Conservation (phyloP, 2,113 vertebrate species). For the Cisticola juncidis region DNA sequence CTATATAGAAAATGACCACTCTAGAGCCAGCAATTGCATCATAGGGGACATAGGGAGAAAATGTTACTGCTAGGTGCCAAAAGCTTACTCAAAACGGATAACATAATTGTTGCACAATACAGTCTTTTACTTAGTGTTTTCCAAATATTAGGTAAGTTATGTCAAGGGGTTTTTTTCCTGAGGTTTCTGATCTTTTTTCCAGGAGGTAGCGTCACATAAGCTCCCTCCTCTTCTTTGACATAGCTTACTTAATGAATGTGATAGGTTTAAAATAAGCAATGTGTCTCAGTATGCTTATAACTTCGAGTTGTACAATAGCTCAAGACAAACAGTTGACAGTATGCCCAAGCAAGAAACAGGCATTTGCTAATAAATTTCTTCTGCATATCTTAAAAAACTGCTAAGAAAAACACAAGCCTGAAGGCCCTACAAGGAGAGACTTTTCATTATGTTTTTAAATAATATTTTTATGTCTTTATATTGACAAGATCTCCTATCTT, state of each 20-base stretch:
- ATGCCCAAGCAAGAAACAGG: neutral
- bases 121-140: neutral
- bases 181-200: neutral
- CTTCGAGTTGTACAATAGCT: neutral
- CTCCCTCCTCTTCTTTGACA: neutral
- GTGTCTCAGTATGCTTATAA: neutral
- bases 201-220: neutral
- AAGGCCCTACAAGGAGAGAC: fast-evolving
- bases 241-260: neutral
- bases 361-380: neutral
- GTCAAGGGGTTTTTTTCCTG: neutral
- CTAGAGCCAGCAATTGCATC: neutral
- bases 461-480: neutral
- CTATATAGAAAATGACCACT: neutral
- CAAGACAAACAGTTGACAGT: neutral
- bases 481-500: neutral
- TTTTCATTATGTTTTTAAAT: neutral
- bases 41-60: neutral
- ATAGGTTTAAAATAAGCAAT: neutral
- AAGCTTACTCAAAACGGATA: neutral
- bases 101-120: neutral
- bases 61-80: neutral
- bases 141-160: neutral
- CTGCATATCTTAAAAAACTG: neutral
- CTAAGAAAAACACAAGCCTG: neutral